A percentile compares a stretch with the other conserved stretches of the same genome.
phyloP scores from a whole-genome alignment of 2,113 vertebrate species.

The Marcusenius ussheri region DNA sequence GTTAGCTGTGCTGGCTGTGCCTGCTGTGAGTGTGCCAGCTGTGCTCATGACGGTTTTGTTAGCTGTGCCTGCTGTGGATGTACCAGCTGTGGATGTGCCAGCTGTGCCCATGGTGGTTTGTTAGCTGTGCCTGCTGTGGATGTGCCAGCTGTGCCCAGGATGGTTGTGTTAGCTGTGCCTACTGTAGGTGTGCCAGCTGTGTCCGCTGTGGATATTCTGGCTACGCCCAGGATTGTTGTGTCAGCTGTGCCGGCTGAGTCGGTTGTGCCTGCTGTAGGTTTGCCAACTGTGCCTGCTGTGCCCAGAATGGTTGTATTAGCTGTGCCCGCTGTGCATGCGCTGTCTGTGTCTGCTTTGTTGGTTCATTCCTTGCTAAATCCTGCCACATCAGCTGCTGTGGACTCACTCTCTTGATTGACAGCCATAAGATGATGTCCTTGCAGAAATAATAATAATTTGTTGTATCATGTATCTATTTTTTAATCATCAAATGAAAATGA shows the following conservation, averaged over 20 bases:
- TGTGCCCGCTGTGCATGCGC: background rate
- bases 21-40: no score
- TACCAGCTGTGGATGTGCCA: background rate
- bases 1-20: background rate
- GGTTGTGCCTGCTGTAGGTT: background rate
- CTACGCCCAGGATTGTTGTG: background rate
- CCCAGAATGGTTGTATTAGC: background rate
- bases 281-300: background rate
- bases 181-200: background rate
- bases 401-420: background rate
- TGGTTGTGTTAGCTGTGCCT: background rate
- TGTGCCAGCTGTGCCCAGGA: background rate
- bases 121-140: background rate
- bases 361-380: background rate
- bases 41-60: no score
- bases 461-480: slow-evolving; percentile 1
- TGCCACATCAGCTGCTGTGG: background rate
- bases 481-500: slow-evolving; percentile 3
- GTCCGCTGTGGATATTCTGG: background rate
- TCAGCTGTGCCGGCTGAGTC: background rate
- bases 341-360: background rate
- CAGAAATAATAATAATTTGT: background rate
- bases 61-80: background rate
- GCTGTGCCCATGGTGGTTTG: background rate
- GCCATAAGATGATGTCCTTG: background rate